phyloP scores from a whole-genome alignment of 2,113 vertebrate species.

The Tragelaphus imberbis region DNA sequence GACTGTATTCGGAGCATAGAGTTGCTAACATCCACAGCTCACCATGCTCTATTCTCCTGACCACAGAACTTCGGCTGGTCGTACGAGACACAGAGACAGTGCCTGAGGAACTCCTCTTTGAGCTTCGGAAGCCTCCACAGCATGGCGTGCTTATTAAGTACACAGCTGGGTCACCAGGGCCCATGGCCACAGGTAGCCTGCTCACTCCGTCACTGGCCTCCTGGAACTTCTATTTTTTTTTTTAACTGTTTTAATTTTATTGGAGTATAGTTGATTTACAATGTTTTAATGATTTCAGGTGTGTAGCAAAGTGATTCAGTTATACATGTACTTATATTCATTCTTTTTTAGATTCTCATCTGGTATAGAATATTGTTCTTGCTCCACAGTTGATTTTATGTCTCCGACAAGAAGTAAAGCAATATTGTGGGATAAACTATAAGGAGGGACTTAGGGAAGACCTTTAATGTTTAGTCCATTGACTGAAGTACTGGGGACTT shows the following conservation, averaged over 20 bases:
- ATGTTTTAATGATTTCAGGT: neutral
- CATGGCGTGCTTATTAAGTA: constrained; percentile 86
- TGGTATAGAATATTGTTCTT: neutral
- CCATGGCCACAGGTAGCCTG: constrained; percentile 85
- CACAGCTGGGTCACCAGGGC: constrained; percentile 67
- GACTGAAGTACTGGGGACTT: neutral
- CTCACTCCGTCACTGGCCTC: neutral
- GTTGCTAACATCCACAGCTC: neutral
- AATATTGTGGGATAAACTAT: neutral
- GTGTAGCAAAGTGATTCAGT: neutral
- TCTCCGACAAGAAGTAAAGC: neutral
- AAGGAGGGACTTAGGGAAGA: neutral
- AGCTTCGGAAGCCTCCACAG: constrained; percentile 87
- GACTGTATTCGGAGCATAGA: accelerated
- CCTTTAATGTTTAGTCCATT: neutral
- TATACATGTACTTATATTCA: neutral
- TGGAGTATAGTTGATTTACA: neutral
- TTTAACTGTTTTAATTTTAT: neutral
- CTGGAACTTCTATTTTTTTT: neutral
- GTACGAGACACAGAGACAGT: constrained; percentile 84
- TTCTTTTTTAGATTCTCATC: neutral
- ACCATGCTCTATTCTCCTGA: neutral
- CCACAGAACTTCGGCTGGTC: constrained; percentile 83
- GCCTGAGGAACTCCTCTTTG: constrained; percentile 90
- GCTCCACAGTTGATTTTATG: neutral